phyloP scores from a whole-genome alignment of 1,140 invertebrate species.

The Kradibia gibbosae region DNA sequence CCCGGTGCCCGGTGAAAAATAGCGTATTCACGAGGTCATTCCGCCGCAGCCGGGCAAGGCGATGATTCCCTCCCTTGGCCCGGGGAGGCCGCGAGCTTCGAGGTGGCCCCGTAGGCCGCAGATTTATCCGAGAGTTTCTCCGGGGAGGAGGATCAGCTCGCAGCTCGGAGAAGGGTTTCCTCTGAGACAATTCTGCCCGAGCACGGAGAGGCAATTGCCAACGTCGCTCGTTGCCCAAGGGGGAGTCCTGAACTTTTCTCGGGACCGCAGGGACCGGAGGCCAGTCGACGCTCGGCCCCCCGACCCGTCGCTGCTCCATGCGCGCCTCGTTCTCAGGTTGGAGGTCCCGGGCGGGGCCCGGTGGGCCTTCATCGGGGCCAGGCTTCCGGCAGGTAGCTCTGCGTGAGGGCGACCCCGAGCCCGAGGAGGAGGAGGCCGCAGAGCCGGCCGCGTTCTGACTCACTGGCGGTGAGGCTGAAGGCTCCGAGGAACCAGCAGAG shows the following conservation, averaged over 20 bases:
- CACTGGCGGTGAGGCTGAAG: constrained; percentile 66
- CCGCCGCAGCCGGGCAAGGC: neutral
- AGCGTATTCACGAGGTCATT: neutral
- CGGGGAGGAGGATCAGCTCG: too few relatives aligned
- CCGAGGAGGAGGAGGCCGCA: constrained; percentile 65
- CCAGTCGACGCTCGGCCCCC: too few relatives aligned
- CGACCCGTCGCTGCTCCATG: neutral
- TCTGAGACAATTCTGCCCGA: neutral
- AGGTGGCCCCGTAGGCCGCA: too few relatives aligned
- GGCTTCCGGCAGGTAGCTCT: constrained; percentile 62
- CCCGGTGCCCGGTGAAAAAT: constrained; percentile 10
- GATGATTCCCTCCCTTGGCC: too few relatives aligned
- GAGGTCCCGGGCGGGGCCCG: neutral
- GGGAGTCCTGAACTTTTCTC: too few relatives aligned
- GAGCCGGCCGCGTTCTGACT: constrained; percentile 64
- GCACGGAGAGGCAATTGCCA: neutral
- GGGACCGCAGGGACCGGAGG: too few relatives aligned
- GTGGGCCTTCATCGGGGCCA: constrained; percentile 63
- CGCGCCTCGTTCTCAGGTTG: neutral
- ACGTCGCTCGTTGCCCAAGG: neutral
- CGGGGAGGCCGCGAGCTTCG: too few relatives aligned
- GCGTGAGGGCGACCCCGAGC: constrained; percentile 63
- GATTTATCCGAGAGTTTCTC: too few relatives aligned
- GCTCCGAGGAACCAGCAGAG: constrained; percentile 70
- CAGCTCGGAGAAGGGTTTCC: too few relatives aligned